Percentiles rank a stretch among this genome's conserved stretches.
These are phyloP conservation scores for Salmo trutta DNA, from an alignment of 2,797 vertebrate genomes.

Conservation along the genomic window DNA sequence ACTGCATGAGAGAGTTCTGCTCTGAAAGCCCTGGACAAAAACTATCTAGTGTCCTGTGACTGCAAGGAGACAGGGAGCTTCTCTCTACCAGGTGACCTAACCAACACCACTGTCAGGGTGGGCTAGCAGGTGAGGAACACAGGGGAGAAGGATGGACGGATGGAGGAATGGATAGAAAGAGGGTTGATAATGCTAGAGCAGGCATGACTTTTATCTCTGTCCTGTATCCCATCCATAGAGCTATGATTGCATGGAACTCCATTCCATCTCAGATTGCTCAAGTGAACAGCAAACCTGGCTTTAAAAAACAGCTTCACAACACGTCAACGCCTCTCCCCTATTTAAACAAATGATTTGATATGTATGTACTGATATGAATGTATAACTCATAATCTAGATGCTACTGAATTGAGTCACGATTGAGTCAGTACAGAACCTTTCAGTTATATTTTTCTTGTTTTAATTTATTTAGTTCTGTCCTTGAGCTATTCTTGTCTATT, in stretches of 20 bases:
- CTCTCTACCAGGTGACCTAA: constrained; percentile 12
- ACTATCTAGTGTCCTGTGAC: neutral
- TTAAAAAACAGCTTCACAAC: neutral
- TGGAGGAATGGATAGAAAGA: neutral
- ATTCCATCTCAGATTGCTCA: neutral
- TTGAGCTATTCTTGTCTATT: too few relatives aligned
- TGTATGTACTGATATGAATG: too few relatives aligned
- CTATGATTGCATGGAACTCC: neutral
- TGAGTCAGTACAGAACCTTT: too few relatives aligned
- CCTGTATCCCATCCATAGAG: constrained; percentile 6
- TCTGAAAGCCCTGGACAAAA: constrained; percentile 34
- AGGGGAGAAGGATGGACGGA: constrained; percentile 18
- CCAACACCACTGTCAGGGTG: neutral
- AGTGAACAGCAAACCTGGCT: too few relatives aligned
- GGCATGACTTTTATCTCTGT: constrained; percentile 2
- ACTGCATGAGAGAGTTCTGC: constrained; percentile 30
- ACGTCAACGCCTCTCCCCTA: neutral
- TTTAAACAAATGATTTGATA: too few relatives aligned
- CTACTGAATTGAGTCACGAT: too few relatives aligned
- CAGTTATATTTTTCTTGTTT: too few relatives aligned
- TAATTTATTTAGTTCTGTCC: too few relatives aligned
- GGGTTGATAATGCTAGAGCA: neutral
- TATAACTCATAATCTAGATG: too few relatives aligned
- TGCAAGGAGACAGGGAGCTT: neutral
- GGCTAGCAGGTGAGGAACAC: neutral